These are phyloP conservation scores for Lysiphlebus fabarum DNA, from an alignment of 1,140 invertebrate genomes.

Conservation along the genomic window DNA sequence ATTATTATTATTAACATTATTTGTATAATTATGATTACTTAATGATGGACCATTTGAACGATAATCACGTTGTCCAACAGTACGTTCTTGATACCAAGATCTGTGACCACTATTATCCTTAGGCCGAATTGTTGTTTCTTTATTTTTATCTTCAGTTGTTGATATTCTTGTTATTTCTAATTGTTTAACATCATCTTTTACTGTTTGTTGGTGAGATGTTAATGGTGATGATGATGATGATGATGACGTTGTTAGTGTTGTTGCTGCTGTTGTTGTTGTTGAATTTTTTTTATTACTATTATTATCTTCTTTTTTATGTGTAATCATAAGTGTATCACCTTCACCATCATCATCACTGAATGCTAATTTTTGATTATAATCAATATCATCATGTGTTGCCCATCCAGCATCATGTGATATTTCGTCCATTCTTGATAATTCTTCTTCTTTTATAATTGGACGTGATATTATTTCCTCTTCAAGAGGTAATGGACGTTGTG, in stretches of 20 bases:
- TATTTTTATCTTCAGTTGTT: constrained; percentile 30
- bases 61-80: constrained; percentile 36
- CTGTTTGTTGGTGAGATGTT: not conserved
- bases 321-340: constrained; percentile 14
- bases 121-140: constrained; percentile 30
- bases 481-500: constrained; percentile 31
- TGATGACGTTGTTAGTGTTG: too few species aligned
- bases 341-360: constrained; percentile 88
- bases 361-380: constrained; percentile 91
- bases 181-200: constrained; percentile 18
- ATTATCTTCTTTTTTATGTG: constrained; percentile 39
- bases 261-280: too few species aligned
- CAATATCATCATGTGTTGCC: constrained; percentile 88
- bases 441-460: constrained; percentile 89
- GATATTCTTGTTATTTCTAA: constrained; percentile 21
- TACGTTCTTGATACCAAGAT: constrained; percentile 41
- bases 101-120: constrained; percentile 28
- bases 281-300: constrained; percentile 33
- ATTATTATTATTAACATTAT: too few species aligned
- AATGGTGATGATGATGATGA: too few species aligned
- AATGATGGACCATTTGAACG: constrained; percentile 37
- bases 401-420: constrained; percentile 85
- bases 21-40: constrained; percentile 28
- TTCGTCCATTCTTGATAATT: constrained; percentile 87
- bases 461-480: constrained; percentile 58